phyloP scores from a whole-genome alignment of 2,888 invertebrate genomes.

The Phragmatobia fuliginosa region DNA sequence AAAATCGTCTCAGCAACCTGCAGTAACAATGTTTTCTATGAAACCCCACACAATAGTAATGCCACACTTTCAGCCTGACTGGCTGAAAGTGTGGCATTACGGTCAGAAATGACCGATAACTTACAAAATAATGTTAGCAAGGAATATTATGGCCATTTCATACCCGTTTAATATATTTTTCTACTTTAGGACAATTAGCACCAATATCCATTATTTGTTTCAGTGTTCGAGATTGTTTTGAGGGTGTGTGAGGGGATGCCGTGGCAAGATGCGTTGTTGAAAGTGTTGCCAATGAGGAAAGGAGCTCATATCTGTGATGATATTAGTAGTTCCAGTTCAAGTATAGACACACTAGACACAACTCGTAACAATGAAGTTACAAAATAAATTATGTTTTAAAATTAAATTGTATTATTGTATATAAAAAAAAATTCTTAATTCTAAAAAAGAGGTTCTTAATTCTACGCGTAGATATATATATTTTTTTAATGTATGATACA shows the following conservation, averaged over 20 bases:
- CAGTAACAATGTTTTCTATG: no score
- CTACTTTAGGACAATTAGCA: neutral
- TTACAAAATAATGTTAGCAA: no score
- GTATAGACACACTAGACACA: conserved; percentile 49
- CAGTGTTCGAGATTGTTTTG: conserved; percentile 94
- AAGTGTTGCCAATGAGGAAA: conserved; percentile 92
- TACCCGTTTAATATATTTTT: neutral
- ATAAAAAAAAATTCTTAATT: no score
- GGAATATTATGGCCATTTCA: no score
- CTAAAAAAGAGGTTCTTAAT: no score
- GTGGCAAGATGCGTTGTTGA: conserved; percentile 93
- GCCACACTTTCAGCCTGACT: no score
- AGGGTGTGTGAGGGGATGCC: conserved; percentile 91
- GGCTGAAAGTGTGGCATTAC: no score
- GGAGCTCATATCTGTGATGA: conserved; percentile 86
- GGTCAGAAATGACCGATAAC: no score
- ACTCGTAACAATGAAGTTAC: conserved; percentile 61
- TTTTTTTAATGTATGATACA: no score
- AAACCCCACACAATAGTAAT: no score
- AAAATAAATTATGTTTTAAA: conserved; percentile 34
- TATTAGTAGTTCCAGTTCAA: conserved; percentile 61
- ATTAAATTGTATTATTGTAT: conserved; percentile 19
- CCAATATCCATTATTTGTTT: conserved; percentile 8
- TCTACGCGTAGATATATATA: no score
- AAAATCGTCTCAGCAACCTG: no score